Conservation (phyloP, 2,797 vertebrate genomes). For the Phataginus tricuspis region DNA sequence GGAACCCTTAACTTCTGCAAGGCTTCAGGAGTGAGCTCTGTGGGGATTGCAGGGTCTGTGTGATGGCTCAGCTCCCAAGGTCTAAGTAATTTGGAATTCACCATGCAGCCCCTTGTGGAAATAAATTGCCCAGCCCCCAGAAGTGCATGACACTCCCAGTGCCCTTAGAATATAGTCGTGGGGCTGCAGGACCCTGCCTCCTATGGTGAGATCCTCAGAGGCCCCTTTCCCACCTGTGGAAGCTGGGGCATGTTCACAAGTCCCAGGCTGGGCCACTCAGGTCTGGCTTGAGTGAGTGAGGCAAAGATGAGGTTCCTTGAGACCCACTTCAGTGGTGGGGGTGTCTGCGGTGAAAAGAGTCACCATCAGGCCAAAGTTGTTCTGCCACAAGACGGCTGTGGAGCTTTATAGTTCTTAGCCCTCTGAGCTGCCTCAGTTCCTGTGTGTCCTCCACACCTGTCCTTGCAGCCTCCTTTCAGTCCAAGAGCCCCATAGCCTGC, state of each 20-base stretch:
- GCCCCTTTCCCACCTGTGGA: not conserved
- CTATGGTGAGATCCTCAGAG: not conserved
- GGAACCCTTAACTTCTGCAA: not conserved
- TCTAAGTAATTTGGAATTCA: not conserved
- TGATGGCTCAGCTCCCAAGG: not conserved
- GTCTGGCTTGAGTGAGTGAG: not conserved
- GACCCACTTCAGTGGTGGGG: not conserved
- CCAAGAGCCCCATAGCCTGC: not conserved
- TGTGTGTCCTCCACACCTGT: not conserved
- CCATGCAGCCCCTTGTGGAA: not conserved
- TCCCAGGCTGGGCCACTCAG: not conserved
- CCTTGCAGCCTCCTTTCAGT: not conserved
- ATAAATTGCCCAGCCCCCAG: not conserved
- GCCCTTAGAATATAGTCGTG: not conserved
- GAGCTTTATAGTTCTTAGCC: not conserved
- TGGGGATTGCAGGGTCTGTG: not conserved
- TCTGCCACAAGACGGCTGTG: not conserved
- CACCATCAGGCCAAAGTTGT: not conserved
- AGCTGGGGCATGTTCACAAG: not conserved
- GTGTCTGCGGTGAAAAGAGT: not conserved
- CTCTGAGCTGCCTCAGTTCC: not conserved
- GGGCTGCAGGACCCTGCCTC: not conserved
- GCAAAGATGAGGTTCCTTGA: not conserved
- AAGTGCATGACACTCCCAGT: not conserved
- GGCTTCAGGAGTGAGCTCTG: not conserved